Evolutionary conservation across 2,113 vertebrate species (phyloP).

Genomic region (Crotophaga sulcirostris): DNA sequence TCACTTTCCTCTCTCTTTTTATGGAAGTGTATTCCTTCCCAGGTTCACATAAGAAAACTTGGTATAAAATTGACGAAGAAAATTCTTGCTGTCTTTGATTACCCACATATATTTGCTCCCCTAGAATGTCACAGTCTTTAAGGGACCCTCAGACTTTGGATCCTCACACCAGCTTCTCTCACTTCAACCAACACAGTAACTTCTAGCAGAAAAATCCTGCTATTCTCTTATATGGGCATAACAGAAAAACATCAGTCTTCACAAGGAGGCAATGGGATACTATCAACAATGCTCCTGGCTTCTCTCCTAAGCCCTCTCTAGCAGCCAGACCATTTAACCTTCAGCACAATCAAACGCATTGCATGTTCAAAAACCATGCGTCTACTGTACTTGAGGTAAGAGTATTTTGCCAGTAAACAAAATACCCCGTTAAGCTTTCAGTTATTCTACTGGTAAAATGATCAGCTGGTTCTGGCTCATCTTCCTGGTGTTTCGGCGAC

Average conservation of each 20-base stretch:
- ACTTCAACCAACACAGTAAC: neutral
- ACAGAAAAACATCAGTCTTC: neutral
- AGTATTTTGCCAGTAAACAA: neutral
- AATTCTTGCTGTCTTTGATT: neutral
- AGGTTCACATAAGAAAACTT: neutral
- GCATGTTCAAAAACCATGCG: neutral
- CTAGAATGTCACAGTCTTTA: neutral
- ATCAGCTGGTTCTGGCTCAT: neutral
- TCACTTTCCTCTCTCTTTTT: neutral
- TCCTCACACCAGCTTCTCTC: neutral
- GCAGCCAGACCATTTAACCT: neutral
- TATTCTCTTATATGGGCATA: neutral
- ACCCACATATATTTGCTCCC: neutral
- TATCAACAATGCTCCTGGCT: neutral
- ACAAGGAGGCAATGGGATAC: neutral
- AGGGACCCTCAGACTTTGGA: neutral
- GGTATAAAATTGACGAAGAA: neutral
- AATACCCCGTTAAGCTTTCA: neutral
- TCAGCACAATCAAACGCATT: neutral
- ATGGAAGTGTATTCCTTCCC: neutral
- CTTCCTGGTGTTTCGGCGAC: neutral
- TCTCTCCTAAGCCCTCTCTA: neutral
- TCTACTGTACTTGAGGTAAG: neutral
- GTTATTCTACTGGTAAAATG: neutral
- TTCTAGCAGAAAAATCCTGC: neutral